Evolutionary conservation across 2,113 vertebrate genomes (phyloP), one percentile per base, ranked within the genome.

Genomic region (Pluvianellus socialis): DNA sequence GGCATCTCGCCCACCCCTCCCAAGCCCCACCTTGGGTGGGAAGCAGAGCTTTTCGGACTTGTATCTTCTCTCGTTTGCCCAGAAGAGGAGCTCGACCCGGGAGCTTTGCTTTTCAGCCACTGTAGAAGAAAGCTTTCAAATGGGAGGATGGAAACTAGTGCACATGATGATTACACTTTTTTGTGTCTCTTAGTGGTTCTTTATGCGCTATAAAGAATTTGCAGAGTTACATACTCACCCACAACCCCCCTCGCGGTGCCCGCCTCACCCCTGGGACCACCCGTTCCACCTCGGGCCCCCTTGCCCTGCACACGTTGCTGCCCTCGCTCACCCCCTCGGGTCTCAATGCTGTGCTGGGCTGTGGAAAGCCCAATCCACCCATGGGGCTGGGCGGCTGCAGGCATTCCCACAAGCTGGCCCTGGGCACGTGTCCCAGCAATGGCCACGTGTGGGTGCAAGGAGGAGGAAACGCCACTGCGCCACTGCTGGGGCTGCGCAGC

Each of bases 261-360:
- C 40, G 70, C 17, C 65, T 85, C 40, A 4, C 9, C 33, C 22
- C 4, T 4, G 55, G 42, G 32, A 45, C 26, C 47, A 49, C 42
- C 52, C 4, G 1, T 16, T 5, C 40, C 12, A 49, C 1, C 2
- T 50, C 3, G 4, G 44, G 56, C 77, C 62, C 2, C 55, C 33
- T 50, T 70, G 27, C 12, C 56, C 63, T 2, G 1, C 55, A 35
- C 20, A 26, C 0, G 1, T n/a, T 62, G 7, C 56, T 47, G 66
- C 66, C n/a, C 38, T 72, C 7, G 7, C 47, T 56, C 0, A 0
- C 68, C 53, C 56, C 55, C 52, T 22, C 0, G 2, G 14, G 24
- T 65, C n/a, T 55, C 53, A 79, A 14, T 1, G 8, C 38, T 1
- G 12, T 72, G 56, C 24, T 47, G 11, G 3, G 14, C 24, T 67